Percentiles rank a stretch among this genome's conserved stretches.
These are phyloP conservation scores for Drosophila funebris DNA, from an alignment of 1,140 invertebrate genomes.

Conservation along the genomic window DNA sequence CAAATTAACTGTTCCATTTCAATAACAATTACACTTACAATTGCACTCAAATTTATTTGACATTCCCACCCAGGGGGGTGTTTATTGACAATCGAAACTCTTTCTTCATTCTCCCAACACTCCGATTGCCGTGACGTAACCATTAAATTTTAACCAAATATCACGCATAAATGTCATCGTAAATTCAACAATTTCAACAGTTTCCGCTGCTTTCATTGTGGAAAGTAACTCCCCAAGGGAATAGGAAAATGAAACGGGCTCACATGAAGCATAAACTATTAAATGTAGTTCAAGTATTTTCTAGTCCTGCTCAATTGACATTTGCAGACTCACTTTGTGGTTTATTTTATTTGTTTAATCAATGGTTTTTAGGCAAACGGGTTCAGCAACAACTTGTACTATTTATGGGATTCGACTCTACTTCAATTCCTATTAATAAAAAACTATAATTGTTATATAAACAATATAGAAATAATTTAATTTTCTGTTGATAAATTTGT, in stretches of 20 bases:
- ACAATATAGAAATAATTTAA: too few relatives aligned
- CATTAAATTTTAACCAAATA: constrained; percentile 64
- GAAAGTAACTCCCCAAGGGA: constrained; percentile 37
- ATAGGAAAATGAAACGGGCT: neutral
- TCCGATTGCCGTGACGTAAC: neutral
- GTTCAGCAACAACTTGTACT: too few relatives aligned
- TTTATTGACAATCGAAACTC: constrained; percentile 34
- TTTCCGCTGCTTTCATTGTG: constrained; percentile 29
- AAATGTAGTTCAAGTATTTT: neutral
- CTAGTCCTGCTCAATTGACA: neutral
- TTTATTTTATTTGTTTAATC: too few relatives aligned
- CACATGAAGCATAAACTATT: neutral
- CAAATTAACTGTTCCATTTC: constrained; percentile 68
- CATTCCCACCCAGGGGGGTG: constrained; percentile 50
- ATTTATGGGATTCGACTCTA: too few relatives aligned
- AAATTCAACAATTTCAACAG: constrained; percentile 54
- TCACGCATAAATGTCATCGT: constrained; percentile 76
- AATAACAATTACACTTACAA: constrained; percentile 27
- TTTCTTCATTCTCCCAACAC: constrained; percentile 50
- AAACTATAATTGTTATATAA: too few relatives aligned
- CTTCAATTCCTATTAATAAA: too few relatives aligned
- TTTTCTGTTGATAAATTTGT: too few relatives aligned
- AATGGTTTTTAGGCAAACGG: too few relatives aligned
- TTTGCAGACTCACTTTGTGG: neutral
- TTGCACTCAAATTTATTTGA: constrained; percentile 77